Evolutionary conservation across 2,113 vertebrate species (phyloP).

Genomic region (Jaculus jaculus): DNA sequence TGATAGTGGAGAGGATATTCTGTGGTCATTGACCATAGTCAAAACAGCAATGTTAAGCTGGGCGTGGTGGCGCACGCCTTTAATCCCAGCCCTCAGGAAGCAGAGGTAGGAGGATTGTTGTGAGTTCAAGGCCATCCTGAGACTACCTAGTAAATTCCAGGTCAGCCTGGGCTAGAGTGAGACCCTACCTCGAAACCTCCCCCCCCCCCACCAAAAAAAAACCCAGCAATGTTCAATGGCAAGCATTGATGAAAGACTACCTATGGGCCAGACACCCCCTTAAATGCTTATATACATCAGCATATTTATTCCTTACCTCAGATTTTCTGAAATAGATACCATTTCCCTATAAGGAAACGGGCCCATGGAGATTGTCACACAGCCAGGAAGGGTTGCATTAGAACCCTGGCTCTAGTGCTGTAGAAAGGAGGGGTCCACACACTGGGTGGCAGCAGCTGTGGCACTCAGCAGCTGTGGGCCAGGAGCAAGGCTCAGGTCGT

Average conservation of each 20-base stretch:
- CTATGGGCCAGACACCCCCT: background rate
- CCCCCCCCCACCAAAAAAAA: too few relatives aligned
- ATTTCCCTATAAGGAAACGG: background rate
- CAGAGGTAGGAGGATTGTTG: too few relatives aligned
- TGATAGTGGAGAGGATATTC: background rate
- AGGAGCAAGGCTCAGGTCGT: background rate
- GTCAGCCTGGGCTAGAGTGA: too few relatives aligned
- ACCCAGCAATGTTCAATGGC: background rate
- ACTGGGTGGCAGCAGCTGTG: background rate
- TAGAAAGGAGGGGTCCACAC: background rate
- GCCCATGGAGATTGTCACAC: background rate
- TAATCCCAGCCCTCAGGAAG: too few relatives aligned
- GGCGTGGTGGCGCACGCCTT: too few relatives aligned
- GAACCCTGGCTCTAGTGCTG: background rate
- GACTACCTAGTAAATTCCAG: too few relatives aligned
- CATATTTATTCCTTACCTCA: background rate
- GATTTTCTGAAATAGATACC: background rate
- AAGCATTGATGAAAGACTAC: background rate
- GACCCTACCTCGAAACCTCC: too few relatives aligned
- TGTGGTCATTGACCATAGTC: background rate
- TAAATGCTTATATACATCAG: background rate
- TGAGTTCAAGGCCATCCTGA: too few relatives aligned
- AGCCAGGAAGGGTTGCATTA: conserved; percentile 6
- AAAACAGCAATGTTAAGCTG: background rate
- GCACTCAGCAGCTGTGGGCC: accelerated